phyloP scores from a whole-genome alignment of 2,797 vertebrate genomes.

The Spinus olivaceus region DNA sequence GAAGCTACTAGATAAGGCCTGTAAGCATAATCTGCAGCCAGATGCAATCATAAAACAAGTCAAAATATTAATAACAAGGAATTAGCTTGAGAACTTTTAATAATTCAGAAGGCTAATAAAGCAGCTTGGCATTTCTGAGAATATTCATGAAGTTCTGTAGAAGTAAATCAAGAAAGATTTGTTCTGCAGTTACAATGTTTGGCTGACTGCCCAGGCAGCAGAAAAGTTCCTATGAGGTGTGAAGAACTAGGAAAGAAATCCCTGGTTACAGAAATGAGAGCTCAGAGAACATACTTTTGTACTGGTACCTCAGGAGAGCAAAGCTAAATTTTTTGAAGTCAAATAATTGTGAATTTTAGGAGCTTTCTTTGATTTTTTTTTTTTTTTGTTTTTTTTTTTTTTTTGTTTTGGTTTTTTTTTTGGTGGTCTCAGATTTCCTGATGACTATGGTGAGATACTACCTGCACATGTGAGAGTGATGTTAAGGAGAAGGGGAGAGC shows the following conservation, averaged over 20 bases:
- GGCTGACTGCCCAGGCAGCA: constrained; percentile 35
- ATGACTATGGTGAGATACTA: background rate
- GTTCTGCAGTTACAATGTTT: constrained; percentile 1
- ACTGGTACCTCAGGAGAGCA: background rate
- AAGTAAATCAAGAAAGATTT: constrained; percentile 39
- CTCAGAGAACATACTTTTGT: background rate
- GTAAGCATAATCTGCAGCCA: background rate
- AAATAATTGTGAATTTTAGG: background rate
- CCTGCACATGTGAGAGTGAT: background rate
- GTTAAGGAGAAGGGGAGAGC: background rate
- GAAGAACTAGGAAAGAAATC: background rate
- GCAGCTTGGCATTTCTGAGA: background rate
- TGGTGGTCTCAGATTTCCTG: background rate
- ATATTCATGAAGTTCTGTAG: constrained; percentile 1
- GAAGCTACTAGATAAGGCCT: background rate
- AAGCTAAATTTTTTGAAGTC: background rate
- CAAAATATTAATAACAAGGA: constrained; percentile 26
- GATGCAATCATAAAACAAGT: constrained; percentile 17
- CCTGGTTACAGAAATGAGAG: background rate
- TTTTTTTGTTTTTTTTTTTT: no score
- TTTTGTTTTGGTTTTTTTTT: no score
- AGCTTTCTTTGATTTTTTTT: background rate
- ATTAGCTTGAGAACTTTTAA: constrained; percentile 25
- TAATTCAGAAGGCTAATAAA: constrained; percentile 41
- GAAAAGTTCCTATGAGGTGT: background rate